These are phyloP conservation scores for Cantharis rustica DNA, from an alignment of 2,888 invertebrate species.

Conservation along the genomic window DNA sequence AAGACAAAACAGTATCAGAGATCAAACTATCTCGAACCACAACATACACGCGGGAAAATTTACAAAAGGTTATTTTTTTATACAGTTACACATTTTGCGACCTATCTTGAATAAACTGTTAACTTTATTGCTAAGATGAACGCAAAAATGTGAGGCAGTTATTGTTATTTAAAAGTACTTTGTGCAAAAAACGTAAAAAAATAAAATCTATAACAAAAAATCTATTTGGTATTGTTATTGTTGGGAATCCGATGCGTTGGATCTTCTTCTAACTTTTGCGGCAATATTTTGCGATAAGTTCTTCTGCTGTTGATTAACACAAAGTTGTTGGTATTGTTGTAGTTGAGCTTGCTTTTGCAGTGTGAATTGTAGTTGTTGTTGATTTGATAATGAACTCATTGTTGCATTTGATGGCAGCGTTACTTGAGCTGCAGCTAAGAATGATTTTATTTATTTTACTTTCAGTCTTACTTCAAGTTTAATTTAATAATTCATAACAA, in stretches of 20 bases:
- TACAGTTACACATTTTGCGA: neutral
- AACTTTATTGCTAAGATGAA: neutral
- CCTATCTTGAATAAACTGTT: neutral
- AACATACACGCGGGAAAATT: slow-evolving; percentile 3
- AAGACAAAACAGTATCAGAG: slow-evolving; percentile 47
- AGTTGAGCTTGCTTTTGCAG: slow-evolving; percentile 51
- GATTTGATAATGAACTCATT: slow-evolving; percentile 41
- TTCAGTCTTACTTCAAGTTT: slow-evolving; percentile 5
- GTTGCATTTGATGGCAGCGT: slow-evolving; percentile 43
- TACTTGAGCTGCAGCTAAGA: slow-evolving; percentile 47
- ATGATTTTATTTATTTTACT: slow-evolving; percentile 38
- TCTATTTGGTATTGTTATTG: slow-evolving; percentile 40
- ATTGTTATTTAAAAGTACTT: slow-evolving; percentile 26
- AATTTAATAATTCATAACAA: neutral
- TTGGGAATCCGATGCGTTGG: slow-evolving; percentile 52
- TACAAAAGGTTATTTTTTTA: neutral
- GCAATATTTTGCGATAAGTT: slow-evolving; percentile 42
- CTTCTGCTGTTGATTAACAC: slow-evolving; percentile 47
- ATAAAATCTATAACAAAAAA: slow-evolving; percentile 20
- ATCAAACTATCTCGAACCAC: slow-evolving; percentile 41
- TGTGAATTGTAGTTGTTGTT: slow-evolving; percentile 41
- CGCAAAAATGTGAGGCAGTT: slow-evolving; percentile 26
- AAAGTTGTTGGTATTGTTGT: slow-evolving; percentile 52
- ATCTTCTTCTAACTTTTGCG: slow-evolving; percentile 50
- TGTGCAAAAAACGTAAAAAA: slow-evolving; percentile 23